phyloP scores from a whole-genome alignment of 2,113 vertebrate species.

The Donacobius atricapilla region DNA sequence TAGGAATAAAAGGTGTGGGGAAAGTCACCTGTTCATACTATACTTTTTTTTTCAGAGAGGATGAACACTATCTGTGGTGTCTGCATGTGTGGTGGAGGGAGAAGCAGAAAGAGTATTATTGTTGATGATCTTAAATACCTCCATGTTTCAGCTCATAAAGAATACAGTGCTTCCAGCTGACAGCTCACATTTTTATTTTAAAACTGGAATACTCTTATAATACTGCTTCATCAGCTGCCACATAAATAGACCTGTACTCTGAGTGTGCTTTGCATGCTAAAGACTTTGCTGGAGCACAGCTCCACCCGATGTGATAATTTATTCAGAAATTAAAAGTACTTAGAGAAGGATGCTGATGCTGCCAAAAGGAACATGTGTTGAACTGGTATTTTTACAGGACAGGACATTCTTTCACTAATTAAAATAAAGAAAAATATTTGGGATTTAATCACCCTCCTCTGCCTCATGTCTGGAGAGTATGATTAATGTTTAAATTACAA shows the following conservation, averaged over 20 bases:
- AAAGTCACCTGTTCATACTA: constrained; percentile 24
- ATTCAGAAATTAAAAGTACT: constrained; percentile 15
- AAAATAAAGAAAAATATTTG: constrained; percentile 26
- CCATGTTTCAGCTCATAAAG: background rate
- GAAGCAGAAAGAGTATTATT: background rate
- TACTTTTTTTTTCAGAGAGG: background rate
- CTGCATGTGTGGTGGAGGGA: background rate
- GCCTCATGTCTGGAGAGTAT: background rate
- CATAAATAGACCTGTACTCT: constrained; percentile 4
- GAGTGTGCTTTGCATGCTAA: constrained; percentile 37
- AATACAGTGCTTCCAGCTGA: background rate
- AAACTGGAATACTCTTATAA: background rate
- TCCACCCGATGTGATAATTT: background rate
- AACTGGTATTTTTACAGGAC: constrained; percentile 5
- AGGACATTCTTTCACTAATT: background rate
- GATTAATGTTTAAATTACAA: constrained; percentile 37
- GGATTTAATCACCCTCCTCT: background rate
- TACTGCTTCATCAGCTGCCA: constrained; percentile 34
- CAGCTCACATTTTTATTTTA: constrained; percentile 28
- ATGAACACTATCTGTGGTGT: background rate
- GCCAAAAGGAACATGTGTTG: background rate
- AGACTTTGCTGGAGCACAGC: background rate
- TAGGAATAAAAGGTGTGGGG: constrained; percentile 18
- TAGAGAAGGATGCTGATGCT: background rate
- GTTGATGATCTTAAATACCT: constrained; percentile 3